phyloP scores from a whole-genome alignment of 2,888 invertebrate species.

The Plebejus anna region DNA sequence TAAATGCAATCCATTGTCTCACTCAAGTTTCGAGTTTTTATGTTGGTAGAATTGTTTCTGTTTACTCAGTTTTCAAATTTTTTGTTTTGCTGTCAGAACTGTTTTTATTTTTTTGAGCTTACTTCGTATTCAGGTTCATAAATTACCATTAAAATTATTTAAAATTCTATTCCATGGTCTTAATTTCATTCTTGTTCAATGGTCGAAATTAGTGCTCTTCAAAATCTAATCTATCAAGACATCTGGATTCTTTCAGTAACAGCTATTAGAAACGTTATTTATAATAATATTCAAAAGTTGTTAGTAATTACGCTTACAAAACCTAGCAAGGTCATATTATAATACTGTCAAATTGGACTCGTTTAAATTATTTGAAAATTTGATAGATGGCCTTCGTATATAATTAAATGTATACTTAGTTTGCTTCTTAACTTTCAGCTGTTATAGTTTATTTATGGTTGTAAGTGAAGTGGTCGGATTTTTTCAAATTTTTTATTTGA shows the following conservation, averaged over 20 bases:
- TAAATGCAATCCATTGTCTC: constrained; percentile 34
- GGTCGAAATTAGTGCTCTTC: too few relatives aligned
- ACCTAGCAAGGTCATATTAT: constrained; percentile 36
- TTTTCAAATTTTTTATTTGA: too few relatives aligned
- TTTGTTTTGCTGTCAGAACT: too few relatives aligned
- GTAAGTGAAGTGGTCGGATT: background rate
- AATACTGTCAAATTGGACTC: constrained; percentile 39
- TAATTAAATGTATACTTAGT: constrained; percentile 36
- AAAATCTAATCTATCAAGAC: background rate
- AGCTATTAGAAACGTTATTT: background rate
- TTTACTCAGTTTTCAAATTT: too few relatives aligned
- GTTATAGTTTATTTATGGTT: background rate
- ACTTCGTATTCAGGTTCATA: too few relatives aligned
- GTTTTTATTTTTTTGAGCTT: too few relatives aligned
- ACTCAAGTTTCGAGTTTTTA: background rate
- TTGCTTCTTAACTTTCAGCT: background rate
- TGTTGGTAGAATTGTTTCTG: background rate
- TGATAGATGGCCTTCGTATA: constrained; percentile 31
- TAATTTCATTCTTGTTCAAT: too few relatives aligned
- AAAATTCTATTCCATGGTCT: too few relatives aligned
- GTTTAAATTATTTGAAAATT: constrained; percentile 41
- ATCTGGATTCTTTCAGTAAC: background rate
- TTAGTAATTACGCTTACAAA: constrained; percentile 25
- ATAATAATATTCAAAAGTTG: constrained; percentile 4
- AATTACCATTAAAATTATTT: too few relatives aligned